A percentile compares a stretch with the other conserved stretches of the same genome.
These are phyloP conservation scores for Heliconius himera DNA, from an alignment of 1,140 invertebrate genomes.

Conservation along the genomic window DNA sequence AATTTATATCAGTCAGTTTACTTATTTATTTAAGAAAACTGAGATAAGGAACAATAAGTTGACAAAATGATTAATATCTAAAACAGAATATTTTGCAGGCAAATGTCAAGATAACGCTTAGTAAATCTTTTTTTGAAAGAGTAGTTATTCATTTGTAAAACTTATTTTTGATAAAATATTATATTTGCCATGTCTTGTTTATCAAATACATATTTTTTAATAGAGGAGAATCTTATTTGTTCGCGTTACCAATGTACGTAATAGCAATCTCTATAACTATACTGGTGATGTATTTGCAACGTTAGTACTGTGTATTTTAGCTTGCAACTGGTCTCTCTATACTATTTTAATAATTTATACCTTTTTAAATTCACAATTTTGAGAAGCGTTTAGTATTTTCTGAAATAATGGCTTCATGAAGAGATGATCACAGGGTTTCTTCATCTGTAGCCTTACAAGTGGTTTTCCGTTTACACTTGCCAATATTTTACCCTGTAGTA, in stretches of 20 bases:
- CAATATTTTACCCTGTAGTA: constrained; percentile 48
- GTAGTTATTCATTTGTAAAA: not conserved
- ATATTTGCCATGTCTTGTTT: no score
- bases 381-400: constrained; percentile 43
- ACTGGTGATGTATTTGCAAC: no score
- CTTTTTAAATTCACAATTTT: constrained; percentile 54
- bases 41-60: not conserved
- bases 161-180: no score
- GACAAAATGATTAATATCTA: not conserved
- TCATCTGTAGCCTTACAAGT: constrained; percentile 53
- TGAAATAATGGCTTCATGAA: constrained; percentile 52
- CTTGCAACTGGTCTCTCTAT: not conserved
- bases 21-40: not conserved
- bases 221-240: no score
- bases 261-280: no score
- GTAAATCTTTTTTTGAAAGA: not conserved
- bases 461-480: constrained; percentile 45
- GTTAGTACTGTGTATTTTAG: no score
- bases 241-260: no score
- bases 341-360: constrained; percentile 27
- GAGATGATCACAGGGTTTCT: constrained; percentile 57
- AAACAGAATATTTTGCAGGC: no score
- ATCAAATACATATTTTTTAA: no score
- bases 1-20: not conserved
- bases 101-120: no score